Evolutionary conservation across 2,797 vertebrate species (phyloP), one percentile per base, ranked within the genome.

Genomic region (Phoebastria nigripes): DNA sequence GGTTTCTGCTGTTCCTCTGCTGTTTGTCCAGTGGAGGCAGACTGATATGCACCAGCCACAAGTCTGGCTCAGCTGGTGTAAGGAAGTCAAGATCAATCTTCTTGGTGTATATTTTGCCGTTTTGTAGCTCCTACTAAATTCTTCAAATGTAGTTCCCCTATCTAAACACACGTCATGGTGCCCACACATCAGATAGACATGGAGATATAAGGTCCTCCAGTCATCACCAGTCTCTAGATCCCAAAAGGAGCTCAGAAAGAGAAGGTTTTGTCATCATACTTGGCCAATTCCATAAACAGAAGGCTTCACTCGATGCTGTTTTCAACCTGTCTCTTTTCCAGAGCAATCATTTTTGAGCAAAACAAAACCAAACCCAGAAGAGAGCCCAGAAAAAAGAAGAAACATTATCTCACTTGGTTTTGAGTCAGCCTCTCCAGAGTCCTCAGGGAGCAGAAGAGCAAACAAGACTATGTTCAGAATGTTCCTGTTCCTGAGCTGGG

Each of bases 391-490:
- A 15, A 51, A 37, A 96, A 94, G 71, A 85, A 96, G 83, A 96
- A 97, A 94, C 89, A 97, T 97, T 95, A 97, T 96, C 96, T 97
- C 95, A 94, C 39, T 96, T 89, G 73, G 49, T 79, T 95, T 96
- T 97, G 90, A 97, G 82, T 97, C 91, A 97, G 90, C 61, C 39
- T 82, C 89, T 97, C 91, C 94, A 96, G 90, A 95, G 92, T 96
- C 97, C 96, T 90, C 59, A 44, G 95, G 86, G 90, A 87, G 58
- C 46, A 88, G 51, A 88, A 81, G 31, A 82, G 46, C 65, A 97
- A 96, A 96, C 54, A 96, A 89, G 59, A 65, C 37, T 73, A n/a
- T 62, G 88, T 87, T 95, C 90, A 94, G 72, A 94, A 94, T 81
- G 88, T 97, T 96, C 89, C 76, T 0, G 4, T 85, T 74, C 47